Base-by-base conservation (phyloP, 1,140 invertebrate species). In the Philaenus spumarius region DNA sequence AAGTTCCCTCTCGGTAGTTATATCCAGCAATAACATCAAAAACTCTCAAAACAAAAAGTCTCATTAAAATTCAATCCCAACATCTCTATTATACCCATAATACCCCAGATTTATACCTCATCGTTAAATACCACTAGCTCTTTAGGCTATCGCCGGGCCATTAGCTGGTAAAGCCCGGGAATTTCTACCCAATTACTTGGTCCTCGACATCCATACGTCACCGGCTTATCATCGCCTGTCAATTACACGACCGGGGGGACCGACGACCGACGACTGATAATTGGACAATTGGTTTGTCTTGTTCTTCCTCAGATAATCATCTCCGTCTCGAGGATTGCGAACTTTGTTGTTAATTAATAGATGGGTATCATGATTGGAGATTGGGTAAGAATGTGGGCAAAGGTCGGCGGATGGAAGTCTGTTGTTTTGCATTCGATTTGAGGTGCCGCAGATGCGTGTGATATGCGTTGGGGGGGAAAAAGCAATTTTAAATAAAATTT, bases 281-380 rank as follows among this genome's bases (percentile, higher is more conserved):
- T 53, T 37, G 50, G 50, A 53, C 50, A 53, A 53, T 53, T 53
- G 50, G 50, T 53, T 53, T 53, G 50, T 53, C 50, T 53, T 37
- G 35, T 37, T 37, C n/a, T n/a, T n/a, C 7, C 47, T 14, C 23
- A 2, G 50, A 53, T 53, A 53, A 35, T 17, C 50, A 53, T 53
- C 50, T 15, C 35, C 30, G 50, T 30, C 50, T 19, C 37, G 30
- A 22, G 35, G 22, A 19, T 53, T 53, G 30, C 34, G 30, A n/a
- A 14, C 45, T 14, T 34, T n/a, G 50, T 35, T 35, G 30, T 51
- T 51, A 53, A 53, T 53, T 53, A 53, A 53, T 30, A 30, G 26
- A 30, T 30, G 9, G 3, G 26, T 9, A 30, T 30, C 26, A 30
- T n/a, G n/a, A n/a, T n/a, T n/a, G n/a, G n/a, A n/a, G n/a, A n/a